Conservation (phyloP, 2,888 invertebrate species). For the Clivina fossor region DNA sequence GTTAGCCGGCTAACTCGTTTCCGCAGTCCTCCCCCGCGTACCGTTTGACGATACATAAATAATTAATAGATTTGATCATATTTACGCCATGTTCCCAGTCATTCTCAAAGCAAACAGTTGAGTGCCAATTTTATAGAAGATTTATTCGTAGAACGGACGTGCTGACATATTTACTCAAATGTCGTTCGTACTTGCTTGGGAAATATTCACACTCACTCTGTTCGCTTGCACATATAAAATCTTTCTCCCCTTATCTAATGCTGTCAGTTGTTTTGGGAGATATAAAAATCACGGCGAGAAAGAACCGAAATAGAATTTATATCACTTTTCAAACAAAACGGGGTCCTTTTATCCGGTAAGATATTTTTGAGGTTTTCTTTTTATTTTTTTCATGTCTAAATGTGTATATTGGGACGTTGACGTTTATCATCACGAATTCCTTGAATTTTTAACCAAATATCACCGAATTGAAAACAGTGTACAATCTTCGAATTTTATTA, state of each 20-base stretch:
- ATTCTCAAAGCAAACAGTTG: slow-evolving; percentile 16
- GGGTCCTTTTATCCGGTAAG: not conserved
- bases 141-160: not conserved
- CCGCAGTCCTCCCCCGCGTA: slow-evolving; percentile 3
- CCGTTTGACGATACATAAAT: slow-evolving; percentile 26
- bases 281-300: not conserved
- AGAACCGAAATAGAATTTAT: not conserved
- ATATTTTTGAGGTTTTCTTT: not conserved
- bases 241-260: not conserved
- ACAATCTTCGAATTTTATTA: no score
- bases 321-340: not conserved
- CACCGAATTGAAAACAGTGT: no score
- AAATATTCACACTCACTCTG: not conserved
- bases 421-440: no score
- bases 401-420: no score
- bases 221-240: not conserved
- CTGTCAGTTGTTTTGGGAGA: not conserved
- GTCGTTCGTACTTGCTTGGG: not conserved
- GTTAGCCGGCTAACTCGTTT: no score
- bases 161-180: slow-evolving; percentile 13
- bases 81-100: slow-evolving; percentile 20
- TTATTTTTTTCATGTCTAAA: no score
- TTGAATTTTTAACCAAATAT: no score
- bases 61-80: slow-evolving; percentile 25
- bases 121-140: slow-evolving; percentile 22